Evolutionary conservation across 2,113 vertebrate species (phyloP).

Genomic region (Trogon surrucura): DNA sequence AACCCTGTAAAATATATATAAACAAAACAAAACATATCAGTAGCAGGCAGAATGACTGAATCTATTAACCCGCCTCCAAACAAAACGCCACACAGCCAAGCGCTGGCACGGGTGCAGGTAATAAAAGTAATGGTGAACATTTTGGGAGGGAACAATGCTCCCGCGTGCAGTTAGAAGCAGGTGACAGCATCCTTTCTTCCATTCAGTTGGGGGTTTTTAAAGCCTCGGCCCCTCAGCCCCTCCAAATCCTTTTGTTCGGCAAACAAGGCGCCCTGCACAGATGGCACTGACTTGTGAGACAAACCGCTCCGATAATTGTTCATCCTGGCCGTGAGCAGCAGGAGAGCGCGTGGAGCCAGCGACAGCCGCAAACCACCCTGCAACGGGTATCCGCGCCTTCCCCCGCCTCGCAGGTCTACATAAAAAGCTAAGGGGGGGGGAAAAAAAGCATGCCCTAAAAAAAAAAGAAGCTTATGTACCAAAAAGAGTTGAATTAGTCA

Average conservation of each 20-base stretch:
- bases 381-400: not conserved
- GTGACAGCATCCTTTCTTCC: conserved; percentile 30
- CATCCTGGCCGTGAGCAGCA: not conserved
- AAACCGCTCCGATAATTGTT: not conserved
- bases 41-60: not conserved
- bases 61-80: not conserved
- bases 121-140: not conserved
- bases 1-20: conserved; percentile 6
- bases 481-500: not conserved
- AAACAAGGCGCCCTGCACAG: conserved; percentile 38
- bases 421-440: rapidly evolving
- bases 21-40: not conserved
- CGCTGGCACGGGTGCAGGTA: not conserved
- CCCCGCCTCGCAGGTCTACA: rapidly evolving
- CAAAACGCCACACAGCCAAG: not conserved
- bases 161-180: not conserved
- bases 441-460: not conserved
- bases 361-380: not conserved
- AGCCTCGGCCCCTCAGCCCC: not conserved
- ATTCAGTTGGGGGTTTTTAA: not conserved
- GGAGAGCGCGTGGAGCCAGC: not conserved
- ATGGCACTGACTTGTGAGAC: conserved; percentile 51
- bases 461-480: not conserved
- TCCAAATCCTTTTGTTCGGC: conserved; percentile 45
- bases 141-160: not conserved